A percentile compares a stretch with the other conserved stretches of the same genome.
phyloP scores from a whole-genome alignment of 2,113 vertebrate genomes.

The Tamias sibiricus region DNA sequence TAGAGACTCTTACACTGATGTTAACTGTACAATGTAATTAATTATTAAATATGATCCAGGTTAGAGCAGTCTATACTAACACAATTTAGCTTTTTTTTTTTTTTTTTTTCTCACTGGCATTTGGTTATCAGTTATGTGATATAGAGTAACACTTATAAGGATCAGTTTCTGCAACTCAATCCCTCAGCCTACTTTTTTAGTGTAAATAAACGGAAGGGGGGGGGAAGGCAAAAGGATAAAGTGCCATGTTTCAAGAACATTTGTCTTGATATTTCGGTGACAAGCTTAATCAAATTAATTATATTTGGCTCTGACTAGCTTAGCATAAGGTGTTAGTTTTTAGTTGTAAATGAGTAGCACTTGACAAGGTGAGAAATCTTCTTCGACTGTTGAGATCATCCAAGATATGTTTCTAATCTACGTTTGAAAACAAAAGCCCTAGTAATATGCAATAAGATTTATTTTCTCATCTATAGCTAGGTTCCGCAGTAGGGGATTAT shows the following conservation, averaged over 20 bases:
- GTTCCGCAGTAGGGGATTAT: neutral
- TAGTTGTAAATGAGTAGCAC: conserved; percentile 28
- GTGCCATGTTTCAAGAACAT: conserved; percentile 62
- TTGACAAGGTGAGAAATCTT: conserved; percentile 64
- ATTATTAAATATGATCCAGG: conserved; percentile 61
- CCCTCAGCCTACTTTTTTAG: conserved; percentile 70
- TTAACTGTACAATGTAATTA: conserved; percentile 29
- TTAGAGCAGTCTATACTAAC: neutral
- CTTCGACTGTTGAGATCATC: conserved; percentile 57
- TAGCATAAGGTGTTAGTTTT: conserved; percentile 72
- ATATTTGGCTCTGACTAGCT: conserved; percentile 56
- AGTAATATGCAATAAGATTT: neutral
- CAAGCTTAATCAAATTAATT: conserved; percentile 56
- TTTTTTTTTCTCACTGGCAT: conserved; percentile 21
- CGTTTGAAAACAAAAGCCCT: conserved; percentile 42
- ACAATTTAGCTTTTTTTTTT: conserved; percentile 16
- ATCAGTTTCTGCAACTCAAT: conserved; percentile 73
- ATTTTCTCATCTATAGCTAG: neutral
- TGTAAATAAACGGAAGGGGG: conserved; percentile 62
- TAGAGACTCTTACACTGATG: neutral
- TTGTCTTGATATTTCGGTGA: conserved; percentile 69
- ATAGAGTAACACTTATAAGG: conserved; percentile 55
- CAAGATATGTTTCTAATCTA: conserved; percentile 37
- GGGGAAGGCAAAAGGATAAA: conserved; percentile 1
- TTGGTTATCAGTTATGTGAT: conserved; percentile 51